Evolutionary conservation across 1,140 invertebrate genomes (phyloP), one percentile per base, ranked within the genome.

Genomic region (Aphaenogaster rudis): DNA sequence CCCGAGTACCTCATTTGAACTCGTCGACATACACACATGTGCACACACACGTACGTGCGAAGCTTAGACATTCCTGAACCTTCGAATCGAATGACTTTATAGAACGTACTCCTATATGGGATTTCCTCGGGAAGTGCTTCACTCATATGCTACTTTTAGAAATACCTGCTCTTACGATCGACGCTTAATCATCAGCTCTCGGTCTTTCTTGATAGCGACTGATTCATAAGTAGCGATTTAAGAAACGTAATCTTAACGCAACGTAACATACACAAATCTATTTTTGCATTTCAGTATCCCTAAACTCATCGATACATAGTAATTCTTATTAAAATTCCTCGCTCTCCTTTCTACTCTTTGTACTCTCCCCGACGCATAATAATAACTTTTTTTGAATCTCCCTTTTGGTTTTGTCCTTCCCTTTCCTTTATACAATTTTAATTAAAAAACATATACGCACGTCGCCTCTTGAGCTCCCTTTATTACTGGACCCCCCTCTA

Each of bases 21-120:
- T 76, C 54, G 80, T 63, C 80, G 69, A 48, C 57, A 17, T 50
- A 63, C 69, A 61, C 54, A 74, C 54, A 28, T 48, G 52, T 13
- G 42, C 80, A 11, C 72, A 59, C 52, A 42, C 28, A 59, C 17
- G 54, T 84, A 84, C 80, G 80, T 76, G 69, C 45, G 33, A 36
- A 74, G 69, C 80, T 84, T 84, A 50, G 69, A 50, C 72, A 84
- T 84, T 57, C 42, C 54, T 39, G n/a, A 42, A 15, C 80, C 28
- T 63, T 48, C 36, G 69, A 61, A 74, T 74, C 80, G n/a, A 84
- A 84, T 84, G 80, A 84, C 80, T 76, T 57, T 45, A 84, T 84
- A 76, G 80, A 84, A 74, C 69, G 52, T 61, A 74, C 28, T 61
- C 54, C 17, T 59, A 59, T 74, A 82, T 61, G 45, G 42, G 8